Evolutionary conservation across 1,140 invertebrate species (phyloP).

Genomic region (Babylonia areolata): DNA sequence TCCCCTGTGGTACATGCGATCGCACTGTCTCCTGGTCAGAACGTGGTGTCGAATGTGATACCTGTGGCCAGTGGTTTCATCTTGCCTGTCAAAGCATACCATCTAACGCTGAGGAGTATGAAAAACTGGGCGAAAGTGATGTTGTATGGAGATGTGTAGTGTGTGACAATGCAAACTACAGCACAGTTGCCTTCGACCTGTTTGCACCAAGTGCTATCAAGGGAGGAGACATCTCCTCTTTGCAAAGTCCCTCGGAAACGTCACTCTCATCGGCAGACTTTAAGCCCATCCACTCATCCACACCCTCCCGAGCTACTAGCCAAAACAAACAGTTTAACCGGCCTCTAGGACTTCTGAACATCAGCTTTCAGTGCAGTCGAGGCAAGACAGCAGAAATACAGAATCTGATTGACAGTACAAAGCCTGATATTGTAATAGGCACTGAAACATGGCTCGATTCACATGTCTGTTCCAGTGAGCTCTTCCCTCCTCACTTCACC

Average conservation of each 20-base stretch:
- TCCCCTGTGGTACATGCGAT: background rate
- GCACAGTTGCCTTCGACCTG: background rate
- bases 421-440: background rate
- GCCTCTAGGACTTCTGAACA: background rate
- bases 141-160: background rate
- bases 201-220: background rate
- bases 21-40: background rate
- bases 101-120: background rate
- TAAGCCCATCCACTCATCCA: background rate
- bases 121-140: background rate
- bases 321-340: background rate
- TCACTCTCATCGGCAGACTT: background rate
- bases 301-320: background rate
- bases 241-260: background rate
- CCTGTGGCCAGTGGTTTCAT: background rate
- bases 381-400: background rate
- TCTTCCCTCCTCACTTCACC: background rate
- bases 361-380: background rate
- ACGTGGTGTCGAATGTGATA: background rate
- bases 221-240: background rate
- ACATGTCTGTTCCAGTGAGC: background rate
- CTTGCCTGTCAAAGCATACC: background rate
- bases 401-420: background rate
- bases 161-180: slow-evolving; percentile 2
- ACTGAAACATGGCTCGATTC: background rate